A percentile compares a stretch with the other conserved stretches of the same genome.
Evolutionary conservation across 1,140 invertebrate species (phyloP).

Genomic region (Drosophila hydei): DNA sequence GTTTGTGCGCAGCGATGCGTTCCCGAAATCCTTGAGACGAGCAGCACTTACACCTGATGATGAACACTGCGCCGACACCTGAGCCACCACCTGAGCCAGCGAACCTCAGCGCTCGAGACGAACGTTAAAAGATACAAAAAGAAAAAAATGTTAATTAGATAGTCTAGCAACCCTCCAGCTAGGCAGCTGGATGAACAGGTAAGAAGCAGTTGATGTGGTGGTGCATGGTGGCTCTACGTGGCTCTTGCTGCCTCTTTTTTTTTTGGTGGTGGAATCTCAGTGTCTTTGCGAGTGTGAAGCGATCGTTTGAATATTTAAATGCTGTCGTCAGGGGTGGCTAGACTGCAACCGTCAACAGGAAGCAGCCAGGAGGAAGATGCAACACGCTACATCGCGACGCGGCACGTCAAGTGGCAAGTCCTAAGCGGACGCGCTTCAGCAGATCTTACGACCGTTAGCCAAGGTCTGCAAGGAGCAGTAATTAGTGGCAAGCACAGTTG

Average conservation of each 20-base stretch:
- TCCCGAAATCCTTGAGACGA: conserved; percentile 61
- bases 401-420: conserved; percentile 36
- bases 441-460: conserved; percentile 46
- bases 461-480: conserved; percentile 46
- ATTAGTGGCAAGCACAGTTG: conserved; percentile 50
- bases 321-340: conserved; percentile 55
- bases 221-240: not conserved
- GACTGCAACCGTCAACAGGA: conserved; percentile 29
- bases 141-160: conserved; percentile 73
- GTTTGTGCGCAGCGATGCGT: conserved; percentile 68
- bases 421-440: conserved; percentile 57
- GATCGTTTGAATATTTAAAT: conserved; percentile 80
- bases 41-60: conserved; percentile 61
- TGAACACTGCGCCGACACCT: conserved; percentile 61
- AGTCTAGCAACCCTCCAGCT: conserved; percentile 67
- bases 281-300: conserved; percentile 60
- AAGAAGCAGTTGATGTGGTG: not conserved
- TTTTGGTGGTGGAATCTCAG: conserved; percentile 72
- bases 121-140: conserved; percentile 33
- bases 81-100: conserved; percentile 25
- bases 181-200: conserved; percentile 26
- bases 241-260: conserved; percentile 3
- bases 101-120: conserved; percentile 30
- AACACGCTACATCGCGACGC: conserved; percentile 10
- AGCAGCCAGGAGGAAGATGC: conserved; percentile 17